Evolutionary conservation across 2,888 invertebrate genomes (phyloP).

Genomic region (Cartodere bifasciata): DNA sequence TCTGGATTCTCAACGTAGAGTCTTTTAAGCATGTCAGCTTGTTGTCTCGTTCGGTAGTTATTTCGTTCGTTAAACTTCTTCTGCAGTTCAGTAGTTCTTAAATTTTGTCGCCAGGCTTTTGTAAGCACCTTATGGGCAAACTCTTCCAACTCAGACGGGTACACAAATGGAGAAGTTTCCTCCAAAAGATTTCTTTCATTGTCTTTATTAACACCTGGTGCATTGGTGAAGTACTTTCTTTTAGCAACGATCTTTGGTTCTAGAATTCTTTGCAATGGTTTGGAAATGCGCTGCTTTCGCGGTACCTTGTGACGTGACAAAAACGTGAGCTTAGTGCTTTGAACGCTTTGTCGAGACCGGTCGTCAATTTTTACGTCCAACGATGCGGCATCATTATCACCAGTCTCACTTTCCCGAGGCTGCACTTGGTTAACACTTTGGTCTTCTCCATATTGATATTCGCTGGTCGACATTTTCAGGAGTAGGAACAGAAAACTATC

Average conservation of each 20-base stretch:
- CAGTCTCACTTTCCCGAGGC: too few relatives aligned
- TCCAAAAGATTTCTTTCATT: conserved; percentile 27
- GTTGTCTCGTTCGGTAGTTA: conserved; percentile 27
- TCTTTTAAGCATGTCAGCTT: conserved; percentile 41
- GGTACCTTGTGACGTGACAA: conserved; percentile 8
- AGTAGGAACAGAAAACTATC: too few relatives aligned
- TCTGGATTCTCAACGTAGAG: conserved; percentile 44
- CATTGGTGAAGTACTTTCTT: conserved; percentile 25
- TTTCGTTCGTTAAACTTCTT: conserved; percentile 26
- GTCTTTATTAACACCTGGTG: conserved; percentile 19
- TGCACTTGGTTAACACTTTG: too few relatives aligned
- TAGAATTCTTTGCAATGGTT: conserved; percentile 9
- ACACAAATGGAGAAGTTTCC: conserved; percentile 34
- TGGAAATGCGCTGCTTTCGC: conserved; percentile 8
- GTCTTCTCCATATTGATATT: too few relatives aligned
- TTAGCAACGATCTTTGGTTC: conserved; percentile 15
- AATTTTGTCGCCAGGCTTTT: conserved; percentile 29
- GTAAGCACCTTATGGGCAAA: conserved; percentile 34
- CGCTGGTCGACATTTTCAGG: too few relatives aligned
- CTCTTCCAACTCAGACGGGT: conserved; percentile 33
- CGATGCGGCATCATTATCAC: too few relatives aligned
- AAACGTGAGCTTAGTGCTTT: conserved; percentile 8
- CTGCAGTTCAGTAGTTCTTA: conserved; percentile 24
- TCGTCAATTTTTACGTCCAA: conserved; percentile 9
- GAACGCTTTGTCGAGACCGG: conserved; percentile 9